Base-by-base conservation (phyloP, 1,140 invertebrate species). In the Camponotus pennsylvanicus region DNA sequence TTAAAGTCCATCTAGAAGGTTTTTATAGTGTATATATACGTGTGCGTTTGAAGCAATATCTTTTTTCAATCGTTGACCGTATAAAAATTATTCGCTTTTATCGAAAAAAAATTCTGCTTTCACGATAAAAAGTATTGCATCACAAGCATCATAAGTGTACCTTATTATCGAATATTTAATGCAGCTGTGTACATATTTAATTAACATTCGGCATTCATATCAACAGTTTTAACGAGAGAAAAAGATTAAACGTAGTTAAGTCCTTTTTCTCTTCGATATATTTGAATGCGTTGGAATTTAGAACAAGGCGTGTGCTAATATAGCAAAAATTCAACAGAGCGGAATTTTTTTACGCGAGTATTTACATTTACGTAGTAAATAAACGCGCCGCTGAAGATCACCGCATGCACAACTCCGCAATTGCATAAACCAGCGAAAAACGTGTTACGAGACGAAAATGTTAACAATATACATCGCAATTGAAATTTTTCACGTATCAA, bases 391-490 rank as follows among this genome's bases (percentile, higher is more conserved):
- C 49, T 71, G 37, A 82, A 13, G 27, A 73, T 82, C 13, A 59
- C 27, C 40, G 9, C 42, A 13, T n/a, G 55, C 37, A 57, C 21
- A 61, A 82, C 61, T 82, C 27, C 55, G 4, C n/a, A 15, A 80
- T 57, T 71, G 66, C 66, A 34, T 59, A 75, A 83, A 83, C 55
- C 18, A 49, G 32, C 21, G 37, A 73, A 45, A 83, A 83, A 61
- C 55, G 13, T 59, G 27, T 75, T 75, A 45, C 40, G 37, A 73
- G 18, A 75, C n/a, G 9, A 4, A 45, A 83, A 61, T 13, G 42
- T 63, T 61, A 83, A 83, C 55, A 83, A 63, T 49, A 73, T 75
- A 75, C 42, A 49, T 49, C 15, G 18, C 79, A 61, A 61, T 83
- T 83, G 37, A 61, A 82, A 73, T 73, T 45, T 83, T 63, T 73